Evolutionary conservation across 2,113 vertebrate species (phyloP).

Genomic region (Zosterops lateralis): DNA sequence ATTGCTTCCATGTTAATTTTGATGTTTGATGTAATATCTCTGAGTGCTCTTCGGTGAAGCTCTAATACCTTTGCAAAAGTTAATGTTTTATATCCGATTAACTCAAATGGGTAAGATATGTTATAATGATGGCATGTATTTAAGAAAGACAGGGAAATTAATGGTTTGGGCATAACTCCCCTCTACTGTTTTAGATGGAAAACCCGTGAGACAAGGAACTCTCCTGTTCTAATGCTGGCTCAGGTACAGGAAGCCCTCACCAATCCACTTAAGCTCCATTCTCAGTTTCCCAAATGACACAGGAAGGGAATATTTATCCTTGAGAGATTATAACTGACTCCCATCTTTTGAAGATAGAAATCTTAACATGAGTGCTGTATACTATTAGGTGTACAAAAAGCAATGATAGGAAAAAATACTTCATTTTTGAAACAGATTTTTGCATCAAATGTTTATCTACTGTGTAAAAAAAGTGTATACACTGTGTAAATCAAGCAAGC

Average conservation of each 20-base stretch:
- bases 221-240: not conserved
- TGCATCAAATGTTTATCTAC: slow-evolving; percentile 10
- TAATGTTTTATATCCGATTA: slow-evolving; percentile 53
- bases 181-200: not conserved
- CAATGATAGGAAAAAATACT: slow-evolving; percentile 3
- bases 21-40: slow-evolving; percentile 13
- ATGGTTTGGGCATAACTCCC: not conserved
- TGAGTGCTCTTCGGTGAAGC: slow-evolving; percentile 12
- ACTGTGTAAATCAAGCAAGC: not conserved
- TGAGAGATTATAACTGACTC: not conserved
- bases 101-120: slow-evolving; percentile 32
- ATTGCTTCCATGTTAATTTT: slow-evolving; percentile 53
- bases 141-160: slow-evolving; percentile 36
- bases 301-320: not conserved
- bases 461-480: not conserved
- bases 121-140: slow-evolving; percentile 17
- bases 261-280: not conserved
- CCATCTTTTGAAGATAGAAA: not conserved
- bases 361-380: not conserved
- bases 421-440: slow-evolving; percentile 1
- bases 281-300: not conserved
- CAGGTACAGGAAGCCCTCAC: not conserved
- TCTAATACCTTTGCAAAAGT: slow-evolving; percentile 38
- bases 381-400: not conserved
- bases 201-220: not conserved